A percentile compares a stretch with the other conserved stretches of the same genome.
These are phyloP conservation scores for Hermaeophaga mercurialis DNA, from an alignment of 2,888 invertebrate species.

Conservation along the genomic window DNA sequence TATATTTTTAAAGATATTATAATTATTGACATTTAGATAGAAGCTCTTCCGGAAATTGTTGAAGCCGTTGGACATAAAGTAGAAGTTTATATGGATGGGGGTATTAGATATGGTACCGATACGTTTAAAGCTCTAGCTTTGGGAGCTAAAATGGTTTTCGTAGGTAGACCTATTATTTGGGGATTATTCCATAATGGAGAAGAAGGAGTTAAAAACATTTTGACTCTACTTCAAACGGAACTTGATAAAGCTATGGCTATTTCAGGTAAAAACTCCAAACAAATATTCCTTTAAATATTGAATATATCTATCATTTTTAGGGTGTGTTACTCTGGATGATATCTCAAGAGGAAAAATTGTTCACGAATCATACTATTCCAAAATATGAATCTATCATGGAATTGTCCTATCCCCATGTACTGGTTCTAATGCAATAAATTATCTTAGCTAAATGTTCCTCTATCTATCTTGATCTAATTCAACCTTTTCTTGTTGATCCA, in stretches of 20 bases:
- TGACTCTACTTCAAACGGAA: constrained; percentile 75
- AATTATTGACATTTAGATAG: constrained; percentile 76
- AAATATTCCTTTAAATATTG: too few relatives aligned
- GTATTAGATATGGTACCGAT: constrained; percentile 82
- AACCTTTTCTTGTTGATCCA: too few relatives aligned
- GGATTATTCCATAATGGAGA: constrained; percentile 80
- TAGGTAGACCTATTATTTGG: constrained; percentile 87
- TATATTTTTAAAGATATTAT: too few relatives aligned
- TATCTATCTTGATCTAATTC: too few relatives aligned
- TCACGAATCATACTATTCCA: too few relatives aligned
- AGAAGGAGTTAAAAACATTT: constrained; percentile 74
- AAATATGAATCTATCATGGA: too few relatives aligned
- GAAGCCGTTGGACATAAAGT: constrained; percentile 72
- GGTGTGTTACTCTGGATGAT: too few relatives aligned
- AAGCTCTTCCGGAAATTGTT: constrained; percentile 80
- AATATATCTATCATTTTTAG: too few relatives aligned
- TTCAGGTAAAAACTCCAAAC: constrained; percentile 71
- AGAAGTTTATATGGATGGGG: constrained; percentile 88
- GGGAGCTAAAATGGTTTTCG: constrained; percentile 88
- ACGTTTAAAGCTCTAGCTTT: constrained; percentile 89
- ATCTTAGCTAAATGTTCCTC: too few relatives aligned
- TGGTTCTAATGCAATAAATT: too few relatives aligned
- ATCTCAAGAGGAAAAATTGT: too few relatives aligned
- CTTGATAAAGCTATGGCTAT: constrained; percentile 77
- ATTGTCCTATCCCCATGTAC: too few relatives aligned